Base-by-base conservation (phyloP, 2,888 invertebrate species). In the Ochropacha duplaris region DNA sequence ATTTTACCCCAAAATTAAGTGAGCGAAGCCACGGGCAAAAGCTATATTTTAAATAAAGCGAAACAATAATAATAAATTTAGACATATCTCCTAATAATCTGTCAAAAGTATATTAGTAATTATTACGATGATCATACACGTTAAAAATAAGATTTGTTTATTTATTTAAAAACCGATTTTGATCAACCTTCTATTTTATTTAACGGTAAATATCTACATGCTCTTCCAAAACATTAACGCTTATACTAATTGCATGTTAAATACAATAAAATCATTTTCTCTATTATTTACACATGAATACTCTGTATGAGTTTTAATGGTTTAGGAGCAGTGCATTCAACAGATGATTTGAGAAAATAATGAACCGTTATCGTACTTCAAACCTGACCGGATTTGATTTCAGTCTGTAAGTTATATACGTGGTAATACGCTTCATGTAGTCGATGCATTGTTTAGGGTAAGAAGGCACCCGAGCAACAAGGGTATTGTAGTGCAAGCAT, bases 401-500 rank as follows among this genome's bases (percentile, higher is more conserved):
- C 16, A 44, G 44, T 19, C 44, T 19, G 44, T 19, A 44, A 19
- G 44, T 19, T 5, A 39, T 44, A n/a, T 19, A 11, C 19, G 16
- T 6, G 44, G 44, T 19, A 16, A 39, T 44, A n/a, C 44, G 19
- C 19, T 44, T 6, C 44, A 44, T 19, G 19, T 44, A 28, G 31
- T 11, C 4, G 51, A 12, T 16, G 31, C 31, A 51, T 52, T 52
- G 52, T 52, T 52, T 52, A 44, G 19, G 44, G 44, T 44, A 52
- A 31, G 52, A 19, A 34, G 2, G 52, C 19, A 51, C 24, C 9
- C 28, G 26, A 50, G 50, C 8, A 9, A 50, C 28, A 16, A 8
- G 16, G 44, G 44, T 19, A 44, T 44, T 44, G 44, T 19, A 51
- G 50, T 51, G 50, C 62, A 63, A 3, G 61, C 62, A 55, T 54